phyloP scores from a whole-genome alignment of 2,888 invertebrate species.

The Ischnus inquisitorius region DNA sequence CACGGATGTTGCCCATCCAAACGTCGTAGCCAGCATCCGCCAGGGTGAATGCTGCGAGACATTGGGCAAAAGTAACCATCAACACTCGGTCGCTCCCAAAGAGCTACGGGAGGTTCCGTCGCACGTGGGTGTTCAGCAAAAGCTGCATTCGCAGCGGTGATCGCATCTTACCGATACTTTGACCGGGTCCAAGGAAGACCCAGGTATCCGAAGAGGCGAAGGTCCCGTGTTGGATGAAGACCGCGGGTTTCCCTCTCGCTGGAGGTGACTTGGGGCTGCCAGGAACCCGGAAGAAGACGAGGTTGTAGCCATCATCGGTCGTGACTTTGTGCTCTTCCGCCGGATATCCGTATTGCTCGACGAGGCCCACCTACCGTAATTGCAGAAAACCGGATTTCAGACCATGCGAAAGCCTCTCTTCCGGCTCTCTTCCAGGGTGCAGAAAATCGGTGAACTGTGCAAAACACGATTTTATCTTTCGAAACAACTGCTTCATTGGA shows the following conservation, averaged over 20 bases:
- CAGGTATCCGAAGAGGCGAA: conserved; percentile 79
- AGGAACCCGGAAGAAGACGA: conserved; percentile 78
- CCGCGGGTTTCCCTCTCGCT: conserved; percentile 73
- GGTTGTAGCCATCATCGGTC: conserved; percentile 79
- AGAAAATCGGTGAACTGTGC: too few relatives aligned
- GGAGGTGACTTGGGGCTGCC: conserved; percentile 73
- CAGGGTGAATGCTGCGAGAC: conserved; percentile 86
- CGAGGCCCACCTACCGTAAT: conserved; percentile 72
- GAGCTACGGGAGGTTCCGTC: neutral
- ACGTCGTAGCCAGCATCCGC: conserved; percentile 88
- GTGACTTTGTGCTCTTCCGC: conserved; percentile 79
- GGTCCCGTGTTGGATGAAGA: conserved; percentile 79
- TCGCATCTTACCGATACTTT: conserved; percentile 78
- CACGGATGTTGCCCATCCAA: conserved; percentile 87
- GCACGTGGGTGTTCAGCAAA: neutral
- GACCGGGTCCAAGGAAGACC: conserved; percentile 78
- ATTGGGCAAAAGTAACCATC: neutral
- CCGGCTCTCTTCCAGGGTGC: too few relatives aligned
- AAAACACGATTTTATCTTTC: too few relatives aligned
- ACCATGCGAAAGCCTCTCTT: neutral
- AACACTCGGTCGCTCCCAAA: too few relatives aligned
- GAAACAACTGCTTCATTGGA: too few relatives aligned
- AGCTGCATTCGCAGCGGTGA: neutral
- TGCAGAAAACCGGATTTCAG: neutral
- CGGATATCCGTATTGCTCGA: conserved; percentile 75